phyloP scores from a whole-genome alignment of 2,888 invertebrate species.

The Eucriotettix oculatus region DNA sequence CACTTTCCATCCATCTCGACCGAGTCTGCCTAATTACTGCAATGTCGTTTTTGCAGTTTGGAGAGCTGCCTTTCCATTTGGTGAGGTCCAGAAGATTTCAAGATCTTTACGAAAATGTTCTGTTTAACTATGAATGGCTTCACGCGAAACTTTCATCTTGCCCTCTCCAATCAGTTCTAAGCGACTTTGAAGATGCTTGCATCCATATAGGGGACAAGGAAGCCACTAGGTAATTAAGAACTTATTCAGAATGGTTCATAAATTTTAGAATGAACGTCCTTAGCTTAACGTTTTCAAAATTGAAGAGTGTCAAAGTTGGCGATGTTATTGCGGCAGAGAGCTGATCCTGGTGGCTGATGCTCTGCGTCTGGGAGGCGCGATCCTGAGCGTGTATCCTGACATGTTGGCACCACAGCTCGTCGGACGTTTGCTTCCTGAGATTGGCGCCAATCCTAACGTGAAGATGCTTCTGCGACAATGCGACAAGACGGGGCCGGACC shows the following conservation, averaged over 20 bases:
- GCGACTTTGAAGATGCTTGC: conserved; percentile 90
- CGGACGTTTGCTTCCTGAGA: conserved; percentile 83
- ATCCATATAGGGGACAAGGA: conserved; percentile 66
- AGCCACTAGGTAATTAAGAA: conserved; percentile 42
- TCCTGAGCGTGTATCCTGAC: conserved; percentile 77
- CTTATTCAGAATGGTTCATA: no score
- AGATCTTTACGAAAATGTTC: conserved; percentile 77
- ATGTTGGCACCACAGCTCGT: conserved; percentile 92
- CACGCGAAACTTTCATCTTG: conserved; percentile 92
- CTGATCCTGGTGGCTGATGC: conserved; percentile 87
- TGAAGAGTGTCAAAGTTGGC: not conserved
- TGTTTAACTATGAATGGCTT: conserved; percentile 96
- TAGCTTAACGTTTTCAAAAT: not conserved
- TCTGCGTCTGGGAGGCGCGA: conserved; percentile 82
- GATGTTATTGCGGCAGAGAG: conserved; percentile 37
- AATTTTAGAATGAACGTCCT: no score
- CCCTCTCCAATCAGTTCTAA: conserved; percentile 83
- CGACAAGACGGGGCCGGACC: conserved; percentile 70
- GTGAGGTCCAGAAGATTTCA: conserved; percentile 79
- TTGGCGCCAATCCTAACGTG: conserved; percentile 64
- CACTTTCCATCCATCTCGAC: no score
- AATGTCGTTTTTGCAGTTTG: conserved; percentile 42
- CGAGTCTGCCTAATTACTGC: no score
- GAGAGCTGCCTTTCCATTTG: conserved; percentile 89
- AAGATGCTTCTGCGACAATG: conserved; percentile 80